Evolutionary conservation across 2,888 invertebrate genomes (phyloP), one percentile per base, ranked within the genome.

Genomic region (Bhutanitis thaidina): DNA sequence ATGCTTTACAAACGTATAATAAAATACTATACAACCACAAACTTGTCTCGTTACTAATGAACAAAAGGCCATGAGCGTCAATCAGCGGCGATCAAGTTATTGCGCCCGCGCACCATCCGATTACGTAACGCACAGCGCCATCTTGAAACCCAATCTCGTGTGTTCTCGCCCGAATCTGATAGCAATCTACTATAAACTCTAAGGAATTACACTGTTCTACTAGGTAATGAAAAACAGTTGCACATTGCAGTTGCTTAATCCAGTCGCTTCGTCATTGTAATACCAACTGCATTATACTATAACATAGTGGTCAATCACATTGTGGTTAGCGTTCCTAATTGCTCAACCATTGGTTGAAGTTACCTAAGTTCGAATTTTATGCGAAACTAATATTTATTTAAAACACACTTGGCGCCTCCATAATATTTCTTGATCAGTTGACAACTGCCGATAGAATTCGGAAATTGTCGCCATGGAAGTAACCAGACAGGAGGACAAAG

Each of bases 21-120:
- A 15, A 20, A 1, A 29, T 34, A 51, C 43, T 20, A 39, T n/a
- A 45, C 12, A 13, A 12, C 7, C 7, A 7, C 13, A 16, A 27
- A 37, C n/a, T 20, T 20, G 20, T n/a, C 14, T 41, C 15, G 7
- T 41, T 52, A 49, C 15, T 40, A 59, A 59, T 67, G 67, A 69
- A 74, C 74, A 71, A 71, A 75, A 72, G 77, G 62, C 75, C 74
- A 58, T 72, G 77, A 77, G 72, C 67, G 69, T 74, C 74, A 78
- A 80, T 78, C 78, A 77, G 64, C 70, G 65, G 62, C 67, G 65
- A 74, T 76, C 73, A 77, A 77, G 75, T 72, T 65, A 71, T 67
- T 73, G 68, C 69, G 68, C 65, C 56, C 65, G 70, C 70, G 67
- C 66, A 64, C 53, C 46, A 66, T 61, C 51, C 53, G 62, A 65